These are phyloP conservation scores for Tricholauxania praeusta DNA, from an alignment of 2,888 invertebrate species.

Conservation along the genomic window DNA sequence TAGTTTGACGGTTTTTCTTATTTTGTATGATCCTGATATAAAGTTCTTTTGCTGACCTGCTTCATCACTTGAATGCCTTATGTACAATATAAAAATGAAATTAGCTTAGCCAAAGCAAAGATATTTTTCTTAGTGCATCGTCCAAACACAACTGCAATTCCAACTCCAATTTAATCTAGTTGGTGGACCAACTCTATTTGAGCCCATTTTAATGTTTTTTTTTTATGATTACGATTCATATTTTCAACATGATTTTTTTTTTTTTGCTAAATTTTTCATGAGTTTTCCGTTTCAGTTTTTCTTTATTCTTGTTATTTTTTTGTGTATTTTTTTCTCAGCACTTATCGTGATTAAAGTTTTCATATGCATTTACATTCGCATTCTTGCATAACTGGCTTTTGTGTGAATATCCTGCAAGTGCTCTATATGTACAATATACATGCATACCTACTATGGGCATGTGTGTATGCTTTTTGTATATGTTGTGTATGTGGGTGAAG, in stretches of 20 bases:
- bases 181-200: conserved; percentile 15
- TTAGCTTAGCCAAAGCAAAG: no score
- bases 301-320: conserved; percentile 4
- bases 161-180: no score
- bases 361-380: conserved; percentile 26
- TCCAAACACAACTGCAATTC: no score
- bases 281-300: neutral
- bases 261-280: conserved; percentile 4
- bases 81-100: no score
- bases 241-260: conserved; percentile 8
- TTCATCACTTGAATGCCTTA: no score
- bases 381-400: conserved; percentile 17
- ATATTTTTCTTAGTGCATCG: no score
- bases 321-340: conserved; percentile 16
- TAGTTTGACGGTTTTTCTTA: no score
- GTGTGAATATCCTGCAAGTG: conserved; percentile 1
- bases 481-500: conserved; percentile 21
- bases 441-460: neutral
- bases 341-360: conserved; percentile 40
- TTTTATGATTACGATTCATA: conserved; percentile 9
- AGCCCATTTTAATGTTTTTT: conserved; percentile 27
- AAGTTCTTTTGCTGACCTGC: no score
- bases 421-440: neutral
- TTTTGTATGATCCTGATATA: no score
- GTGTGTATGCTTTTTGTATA: neutral